These are phyloP conservation scores for Pterophyllum scalare DNA, from an alignment of 2,113 vertebrate genomes.

Conservation along the genomic window DNA sequence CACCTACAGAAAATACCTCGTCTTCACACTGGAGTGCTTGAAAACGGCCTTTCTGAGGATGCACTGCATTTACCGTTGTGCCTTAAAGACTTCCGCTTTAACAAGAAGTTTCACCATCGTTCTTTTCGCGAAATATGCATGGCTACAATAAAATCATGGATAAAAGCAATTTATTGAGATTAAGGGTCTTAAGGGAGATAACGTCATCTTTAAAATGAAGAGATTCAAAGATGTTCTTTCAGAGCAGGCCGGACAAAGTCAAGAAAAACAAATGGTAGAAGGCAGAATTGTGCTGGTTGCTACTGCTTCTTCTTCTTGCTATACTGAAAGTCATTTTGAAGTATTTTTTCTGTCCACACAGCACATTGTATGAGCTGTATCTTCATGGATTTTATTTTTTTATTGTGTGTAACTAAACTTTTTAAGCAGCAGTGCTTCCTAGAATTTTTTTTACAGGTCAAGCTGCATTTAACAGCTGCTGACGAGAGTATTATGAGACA, in stretches of 20 bases:
- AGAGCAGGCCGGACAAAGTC: neutral
- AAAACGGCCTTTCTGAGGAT: constrained; percentile 8
- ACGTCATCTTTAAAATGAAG: neutral
- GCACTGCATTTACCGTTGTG: neutral
- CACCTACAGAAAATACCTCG: neutral
- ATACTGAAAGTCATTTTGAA: neutral
- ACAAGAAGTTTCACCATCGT: neutral
- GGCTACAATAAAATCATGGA: neutral
- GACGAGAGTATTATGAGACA: neutral
- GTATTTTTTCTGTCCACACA: neutral
- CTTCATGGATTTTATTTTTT: neutral
- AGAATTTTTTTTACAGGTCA: neutral
- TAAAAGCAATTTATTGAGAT: neutral
- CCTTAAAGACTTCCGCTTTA: constrained; percentile 1
- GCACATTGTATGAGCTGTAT: neutral
- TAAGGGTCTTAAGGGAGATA: neutral
- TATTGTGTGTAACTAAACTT: neutral
- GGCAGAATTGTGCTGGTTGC: neutral
- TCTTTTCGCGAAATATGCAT: neutral
- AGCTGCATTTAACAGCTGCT: neutral
- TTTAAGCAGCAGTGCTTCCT: neutral
- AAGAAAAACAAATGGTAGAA: neutral
- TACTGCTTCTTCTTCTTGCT: neutral
- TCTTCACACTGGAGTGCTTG: constrained; percentile 14
- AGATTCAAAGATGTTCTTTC: neutral